Base-by-base conservation (phyloP, 2,888 invertebrate species). In the Mythimna lalbum region DNA sequence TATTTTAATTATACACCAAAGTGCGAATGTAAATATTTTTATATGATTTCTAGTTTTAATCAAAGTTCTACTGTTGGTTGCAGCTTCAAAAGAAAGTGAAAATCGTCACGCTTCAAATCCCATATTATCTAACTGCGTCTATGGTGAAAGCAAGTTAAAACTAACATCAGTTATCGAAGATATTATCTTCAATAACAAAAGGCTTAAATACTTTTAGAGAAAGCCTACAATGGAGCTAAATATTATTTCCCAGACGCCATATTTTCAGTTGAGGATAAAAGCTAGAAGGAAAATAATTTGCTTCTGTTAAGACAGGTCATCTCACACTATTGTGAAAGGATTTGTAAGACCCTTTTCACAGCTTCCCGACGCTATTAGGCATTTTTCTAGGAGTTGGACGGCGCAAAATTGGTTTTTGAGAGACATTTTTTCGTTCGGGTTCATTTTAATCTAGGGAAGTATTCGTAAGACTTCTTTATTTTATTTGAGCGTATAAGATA, bases 281-380 rank as follows among this genome's bases (percentile, higher is more conserved):
- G 92, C 87, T 80, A 87, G 85, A 88, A 91, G 89, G 87, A 91
- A 94, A 95, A 95, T 94, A 90, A 94, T 94, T 95, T 95, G 93
- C 92, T 89, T 89, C 88, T 85, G 83, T 81, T 75, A 85, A 89
- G 89, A 86, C 90, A 90, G 90, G 92, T 90, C 92, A 91, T 90
- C 90, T 91, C 89, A 84, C 90, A 92, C 94, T 91, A 93, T 96
- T 96, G 94, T 95, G 89, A 89, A 91, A 90, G 92, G 93, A 93
- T 94, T 93, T 93, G 87, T 91, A 92, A 92, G 87, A 86, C 84
- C 88, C 90, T 90, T 89, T 92, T 90, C 90, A 89, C 80, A 78
- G 86, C 87, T 88, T 74, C 88, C 87, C 83, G 86, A 85, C 84
- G 89, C 89, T 91, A 91, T 93, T 93, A 92, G 81, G 82, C 78